phyloP scores from a whole-genome alignment of 2,888 invertebrate species.

The Lacanobia oleracea region DNA sequence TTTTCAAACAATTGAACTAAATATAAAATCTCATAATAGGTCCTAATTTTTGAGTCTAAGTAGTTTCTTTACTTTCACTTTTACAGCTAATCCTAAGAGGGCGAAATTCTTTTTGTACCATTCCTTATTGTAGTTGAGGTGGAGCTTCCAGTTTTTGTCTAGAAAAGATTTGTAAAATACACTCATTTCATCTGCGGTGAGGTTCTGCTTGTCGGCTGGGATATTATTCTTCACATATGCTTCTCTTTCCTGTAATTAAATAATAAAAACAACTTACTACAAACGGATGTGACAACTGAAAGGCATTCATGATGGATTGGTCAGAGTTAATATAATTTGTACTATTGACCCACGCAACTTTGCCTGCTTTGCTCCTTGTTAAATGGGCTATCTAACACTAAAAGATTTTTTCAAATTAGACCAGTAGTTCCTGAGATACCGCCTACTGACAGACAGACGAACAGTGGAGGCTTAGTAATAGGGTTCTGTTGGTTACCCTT shows the following conservation, averaged over 20 bases:
- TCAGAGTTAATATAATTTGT: too few relatives aligned
- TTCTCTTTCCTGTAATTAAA: constrained; percentile 88
- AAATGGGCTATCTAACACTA: too few relatives aligned
- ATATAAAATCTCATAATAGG: constrained; percentile 20
- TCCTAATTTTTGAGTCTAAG: constrained; percentile 77
- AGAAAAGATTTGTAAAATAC: constrained; percentile 96
- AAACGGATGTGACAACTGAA: too few relatives aligned
- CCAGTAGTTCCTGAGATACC: too few relatives aligned
- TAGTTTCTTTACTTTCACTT: constrained; percentile 88
- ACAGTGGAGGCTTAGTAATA: too few relatives aligned
- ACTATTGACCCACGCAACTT: too few relatives aligned
- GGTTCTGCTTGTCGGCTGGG: constrained; percentile 87
- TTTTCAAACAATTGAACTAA: constrained; percentile 46
- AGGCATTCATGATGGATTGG: too few relatives aligned
- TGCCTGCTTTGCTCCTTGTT: too few relatives aligned
- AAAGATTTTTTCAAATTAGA: too few relatives aligned
- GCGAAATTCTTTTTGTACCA: constrained; percentile 96
- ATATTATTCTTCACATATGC: constrained; percentile 88
- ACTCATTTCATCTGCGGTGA: constrained; percentile 96
- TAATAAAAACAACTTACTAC: too few relatives aligned
- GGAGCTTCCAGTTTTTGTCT: constrained; percentile 94
- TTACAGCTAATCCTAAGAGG: constrained; percentile 91
- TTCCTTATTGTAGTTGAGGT: constrained; percentile 94
- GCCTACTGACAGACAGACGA: too few relatives aligned
- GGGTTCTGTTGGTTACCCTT: too few relatives aligned